phyloP scores from a whole-genome alignment of 2,797 vertebrate genomes.

The Xerus rutilus region DNA sequence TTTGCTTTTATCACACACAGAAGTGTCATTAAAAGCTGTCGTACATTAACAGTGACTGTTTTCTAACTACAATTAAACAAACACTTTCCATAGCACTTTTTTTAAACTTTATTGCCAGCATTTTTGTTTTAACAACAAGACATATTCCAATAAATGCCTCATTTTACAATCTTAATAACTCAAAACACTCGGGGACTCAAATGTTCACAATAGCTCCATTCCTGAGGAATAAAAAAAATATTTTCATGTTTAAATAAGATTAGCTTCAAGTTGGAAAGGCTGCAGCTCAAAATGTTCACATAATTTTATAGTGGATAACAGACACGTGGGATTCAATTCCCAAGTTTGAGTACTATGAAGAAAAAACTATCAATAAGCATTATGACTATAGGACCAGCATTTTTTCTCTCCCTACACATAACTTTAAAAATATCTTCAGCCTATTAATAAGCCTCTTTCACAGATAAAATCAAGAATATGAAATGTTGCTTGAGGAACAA shows the following conservation, averaged over 20 bases:
- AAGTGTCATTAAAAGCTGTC: conserved; percentile 78
- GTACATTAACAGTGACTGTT: conserved; percentile 75
- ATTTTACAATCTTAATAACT: conserved; percentile 62
- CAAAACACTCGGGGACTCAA: neutral
- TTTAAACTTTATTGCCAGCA: conserved; percentile 55
- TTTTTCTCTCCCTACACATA: neutral
- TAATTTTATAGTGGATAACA: neutral
- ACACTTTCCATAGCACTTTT: conserved; percentile 67
- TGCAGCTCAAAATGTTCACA: conserved; percentile 1
- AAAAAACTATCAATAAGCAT: neutral
- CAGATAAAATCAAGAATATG: neutral
- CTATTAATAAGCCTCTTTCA: conserved; percentile 4
- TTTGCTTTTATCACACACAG: conserved; percentile 74
- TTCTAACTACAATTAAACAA: conserved; percentile 78
- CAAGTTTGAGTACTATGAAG: conserved; percentile 38
- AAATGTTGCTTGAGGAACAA: conserved; percentile 33
- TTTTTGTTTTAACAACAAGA: conserved; percentile 65
- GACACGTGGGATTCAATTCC: accelerated
- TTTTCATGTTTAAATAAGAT: conserved; percentile 42
- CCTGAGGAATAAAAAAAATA: neutral
- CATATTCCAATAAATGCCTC: conserved; percentile 55
- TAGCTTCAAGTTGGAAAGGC: conserved; percentile 24
- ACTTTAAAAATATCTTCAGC: neutral
- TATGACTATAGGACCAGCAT: neutral
- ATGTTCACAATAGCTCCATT: neutral